Percentiles rank a stretch among this genome's conserved stretches.
Conservation (phyloP, 2,888 invertebrate species). For the Boloria selene region DNA sequence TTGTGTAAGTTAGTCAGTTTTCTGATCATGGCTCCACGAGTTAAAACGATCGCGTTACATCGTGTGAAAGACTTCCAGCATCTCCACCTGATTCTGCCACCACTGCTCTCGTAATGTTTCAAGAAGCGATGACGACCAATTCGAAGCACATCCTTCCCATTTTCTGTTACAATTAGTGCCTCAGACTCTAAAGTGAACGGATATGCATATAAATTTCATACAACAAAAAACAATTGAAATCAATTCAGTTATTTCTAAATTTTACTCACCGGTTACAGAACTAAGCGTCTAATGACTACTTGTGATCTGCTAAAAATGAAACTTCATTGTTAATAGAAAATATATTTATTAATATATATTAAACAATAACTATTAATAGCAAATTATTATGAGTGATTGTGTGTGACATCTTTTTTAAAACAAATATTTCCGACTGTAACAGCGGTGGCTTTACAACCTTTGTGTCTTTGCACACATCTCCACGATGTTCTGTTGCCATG, state of each 20-base stretch:
- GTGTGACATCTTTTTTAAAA: conserved; percentile 29
- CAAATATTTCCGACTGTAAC: conserved; percentile 36
- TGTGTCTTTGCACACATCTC: conserved; percentile 42
- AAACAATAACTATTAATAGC: background rate
- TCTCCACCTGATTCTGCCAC: conserved; percentile 64
- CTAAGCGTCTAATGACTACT: no score
- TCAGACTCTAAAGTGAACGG: conserved; percentile 27
- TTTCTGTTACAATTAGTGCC: conserved; percentile 36
- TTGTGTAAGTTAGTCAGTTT: conserved; percentile 69
- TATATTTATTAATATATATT: no score
- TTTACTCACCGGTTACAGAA: no score
- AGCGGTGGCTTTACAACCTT: conserved; percentile 43
- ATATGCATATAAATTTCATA: background rate
- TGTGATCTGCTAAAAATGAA: no score
- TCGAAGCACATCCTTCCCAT: conserved; percentile 59
- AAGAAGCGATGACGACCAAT: conserved; percentile 61
- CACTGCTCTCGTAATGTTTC: conserved; percentile 63
- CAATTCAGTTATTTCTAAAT: no score
- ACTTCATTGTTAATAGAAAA: no score
- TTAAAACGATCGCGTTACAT: conserved; percentile 69
- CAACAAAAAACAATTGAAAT: background rate
- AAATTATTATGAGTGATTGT: conserved; percentile 25
- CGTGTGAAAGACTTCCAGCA: conserved; percentile 62
- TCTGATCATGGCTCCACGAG: conserved; percentile 55
- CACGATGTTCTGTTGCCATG: conserved; percentile 43